Base-by-base conservation (phyloP, 2,888 invertebrate genomes). In the Ischnus inquisitorius region DNA sequence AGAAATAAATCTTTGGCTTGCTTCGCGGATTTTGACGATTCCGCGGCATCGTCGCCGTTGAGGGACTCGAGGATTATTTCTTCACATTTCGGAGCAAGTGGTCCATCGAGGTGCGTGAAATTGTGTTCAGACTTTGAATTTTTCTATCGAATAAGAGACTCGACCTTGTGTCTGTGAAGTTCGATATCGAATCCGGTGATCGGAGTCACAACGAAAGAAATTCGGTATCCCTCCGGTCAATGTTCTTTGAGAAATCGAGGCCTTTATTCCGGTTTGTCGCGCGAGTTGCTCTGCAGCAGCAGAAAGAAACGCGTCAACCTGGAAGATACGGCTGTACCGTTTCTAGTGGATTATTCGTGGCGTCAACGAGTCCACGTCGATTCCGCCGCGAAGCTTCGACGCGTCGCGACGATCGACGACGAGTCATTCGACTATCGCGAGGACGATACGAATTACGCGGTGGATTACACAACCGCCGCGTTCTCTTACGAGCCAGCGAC, bases 381-480 rank as follows among this genome's bases (percentile, higher is more conserved):
- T 64, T 28, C 28, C 4, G 1, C 19, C n/a, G 1, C 60, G 25
- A 25, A 25, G 25, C n/a, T 60, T n/a, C 28, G 25, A 4, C 60
- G 5, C 28, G 28, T 28, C 1, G 10, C 60, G 60, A 28, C 60
- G 14, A 28, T 60, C 14, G 28, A 60, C 28, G 5, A 25, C 4
- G 14, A 25, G 4, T 12, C 25, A 5, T 60, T 64, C 28, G 79
- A 75, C 14, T 16, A 67, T 39, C 60, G 16, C 41, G 76, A 39
- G 69, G 41, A 46, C 25, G 19, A 43, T 51, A 34, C n/a, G 10
- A 60, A 43, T 60, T 62, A 60, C 75, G 79, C 64, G 71, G 60
- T 79, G 82, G 75, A 75, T 78, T 78, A 72, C 67, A 77, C 76
- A 0, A 51, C 76, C 16, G 78, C 46, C n/a, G 14, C 68, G 41